A percentile compares a stretch with the other conserved stretches of the same genome.
Conservation (phyloP, 2,113 vertebrate genomes). For the Egretta garzetta region DNA sequence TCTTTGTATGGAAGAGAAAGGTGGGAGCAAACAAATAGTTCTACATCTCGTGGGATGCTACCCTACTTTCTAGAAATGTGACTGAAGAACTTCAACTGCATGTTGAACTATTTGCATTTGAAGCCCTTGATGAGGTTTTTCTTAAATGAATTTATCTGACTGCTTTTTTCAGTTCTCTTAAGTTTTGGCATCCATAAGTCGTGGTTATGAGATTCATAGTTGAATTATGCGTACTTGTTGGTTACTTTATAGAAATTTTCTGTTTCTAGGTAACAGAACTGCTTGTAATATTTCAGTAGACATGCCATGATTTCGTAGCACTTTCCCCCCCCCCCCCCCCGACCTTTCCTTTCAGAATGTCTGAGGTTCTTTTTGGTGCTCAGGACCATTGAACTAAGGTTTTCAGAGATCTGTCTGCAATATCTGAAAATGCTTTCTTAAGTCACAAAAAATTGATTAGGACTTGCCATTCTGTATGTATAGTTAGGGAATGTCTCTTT, state of each 20-base stretch:
- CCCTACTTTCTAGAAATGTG: neutral
- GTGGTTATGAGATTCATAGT: neutral
- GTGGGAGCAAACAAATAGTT: neutral
- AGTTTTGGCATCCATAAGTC: neutral
- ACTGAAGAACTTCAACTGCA: neutral
- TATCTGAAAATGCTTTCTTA: neutral
- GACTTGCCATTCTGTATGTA: neutral
- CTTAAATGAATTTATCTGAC: neutral
- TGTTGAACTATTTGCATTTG: neutral
- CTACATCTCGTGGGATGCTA: fast-evolving
- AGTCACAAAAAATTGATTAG: neutral
- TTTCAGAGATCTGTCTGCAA: neutral
- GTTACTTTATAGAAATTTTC: neutral
- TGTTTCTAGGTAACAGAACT: neutral
- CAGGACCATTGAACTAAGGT: neutral
- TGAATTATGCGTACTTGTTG: neutral
- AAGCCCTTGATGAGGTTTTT: neutral
- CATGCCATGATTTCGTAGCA: fast-evolving
- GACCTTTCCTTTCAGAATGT: neutral
- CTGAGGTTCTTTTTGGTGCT: neutral
- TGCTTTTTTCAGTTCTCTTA: neutral
- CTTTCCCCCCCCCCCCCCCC: fast-evolving
- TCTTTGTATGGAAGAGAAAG: neutral
- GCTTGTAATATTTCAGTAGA: neutral
- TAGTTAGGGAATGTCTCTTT: neutral